Evolutionary conservation across 2,888 invertebrate species (phyloP), one percentile per base, ranked within the genome.

Genomic region (Cistogaster globosa): DNA sequence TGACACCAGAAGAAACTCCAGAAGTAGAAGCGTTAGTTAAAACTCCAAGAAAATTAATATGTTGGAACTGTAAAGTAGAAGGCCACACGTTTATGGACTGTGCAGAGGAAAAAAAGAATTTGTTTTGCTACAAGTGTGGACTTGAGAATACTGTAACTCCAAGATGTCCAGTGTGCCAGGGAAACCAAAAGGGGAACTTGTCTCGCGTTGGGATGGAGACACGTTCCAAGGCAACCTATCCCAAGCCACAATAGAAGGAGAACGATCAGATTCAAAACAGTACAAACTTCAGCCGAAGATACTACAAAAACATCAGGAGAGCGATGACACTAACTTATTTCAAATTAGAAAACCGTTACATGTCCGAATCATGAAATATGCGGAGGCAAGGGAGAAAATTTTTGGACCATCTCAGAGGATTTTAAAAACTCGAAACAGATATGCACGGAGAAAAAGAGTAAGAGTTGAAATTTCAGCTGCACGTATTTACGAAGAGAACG

Each of bases 61-160:
- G 63, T 42, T 65, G 65, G 65, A 65, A 65, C 65, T 65, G 65
- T 11, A 26, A 45, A 11, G 45, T 9, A 22, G 16, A 26, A 65
- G 65, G 48, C 3, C 65, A 51, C 18, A 51, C 32, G 1, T 51
- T 32, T 14, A n/a, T 32, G 9, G 51, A 67, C 2, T 51, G 65
- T 5, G 4, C 11, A 2, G 48, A 45, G 9, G 63, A 42, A 14
- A 32, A 63, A 8, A 20, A 45, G 32, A 8, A 14, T 14, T 45
- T 63, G 16, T 63, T 63, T 45, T 63, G 63, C 16, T 63, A 45
- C 20, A 22, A 45, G 12, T 63, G 63, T 22, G 45, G 45, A n/a
- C n/a, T 62, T 18, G 62, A 9, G 0, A 22, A 18, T 3, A 18
- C 18, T 12, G 18, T 62, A 8, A 42, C 42, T 2, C 63, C 45